Evolutionary conservation across 2,888 invertebrate species (phyloP), one percentile per base, ranked within the genome.

Genomic region (Lasioglossum villosulum): DNA sequence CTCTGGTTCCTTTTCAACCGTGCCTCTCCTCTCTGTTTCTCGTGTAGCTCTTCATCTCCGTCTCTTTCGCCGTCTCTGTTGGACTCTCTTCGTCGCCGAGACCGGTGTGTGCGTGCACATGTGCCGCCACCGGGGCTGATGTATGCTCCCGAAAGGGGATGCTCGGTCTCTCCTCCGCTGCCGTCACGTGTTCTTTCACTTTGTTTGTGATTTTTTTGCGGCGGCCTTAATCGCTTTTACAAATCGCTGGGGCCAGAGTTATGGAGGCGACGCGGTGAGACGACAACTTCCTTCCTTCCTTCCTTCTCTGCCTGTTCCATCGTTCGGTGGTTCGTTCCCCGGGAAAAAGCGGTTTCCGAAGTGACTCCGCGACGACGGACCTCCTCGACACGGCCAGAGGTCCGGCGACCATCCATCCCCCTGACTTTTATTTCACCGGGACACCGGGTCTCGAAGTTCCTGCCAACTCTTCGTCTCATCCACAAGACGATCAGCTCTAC

Each of bases 181-280:
- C 89, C 91, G 93, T 94, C 94, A 92, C 94, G 93, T 92, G 93
- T 92, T 92, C 90, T 88, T 90, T 89, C 90, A 91, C 90, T 93
- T 92, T 90, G 89, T 91, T 91, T 90, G 91, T 91, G 92, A 93
- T 94, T 93, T 93, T 82, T 86, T 52, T 52, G 81, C 85, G 78
- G 80, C 74, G 72, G 78, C 89, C 88, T 88, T 86, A 85, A 87
- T 88, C 87, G 85, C 84, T 86, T 88, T 90, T 86, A 84, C 86
- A 83, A 86, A 86, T 86, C 86, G 86, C 83, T 73, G 56, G 75
- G 80, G 77, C 70, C 39, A 19, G 56, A 78, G 78, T 83, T 63
- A 75, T 75, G 78, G 75, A 75, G 42, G 75, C 71, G 78, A 27
- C 70, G 56, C 27, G 71, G 37, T 30, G 70, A n/a, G 30, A 37